Conservation (phyloP, 2,797 vertebrate species). For the Pangasius krempfi region DNA sequence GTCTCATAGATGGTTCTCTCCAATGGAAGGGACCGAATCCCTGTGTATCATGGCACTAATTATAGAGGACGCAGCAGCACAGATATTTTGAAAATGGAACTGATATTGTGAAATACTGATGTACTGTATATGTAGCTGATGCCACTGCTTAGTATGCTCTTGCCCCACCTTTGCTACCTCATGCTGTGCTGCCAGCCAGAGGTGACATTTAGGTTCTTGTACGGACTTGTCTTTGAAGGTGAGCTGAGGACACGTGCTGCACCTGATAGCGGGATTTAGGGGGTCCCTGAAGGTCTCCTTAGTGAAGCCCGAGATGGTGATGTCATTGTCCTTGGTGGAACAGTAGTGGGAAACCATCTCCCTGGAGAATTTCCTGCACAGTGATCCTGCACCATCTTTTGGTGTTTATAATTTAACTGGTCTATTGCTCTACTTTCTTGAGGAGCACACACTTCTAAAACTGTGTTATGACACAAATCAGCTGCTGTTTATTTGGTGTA, state of each 20-base stretch:
- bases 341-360: constrained; percentile 27
- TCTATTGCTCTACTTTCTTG: background rate
- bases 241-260: constrained; percentile 26
- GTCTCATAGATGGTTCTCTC: background rate
- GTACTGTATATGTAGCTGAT: background rate
- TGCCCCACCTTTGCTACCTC: background rate
- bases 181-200: background rate
- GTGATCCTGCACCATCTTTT: constrained; percentile 29
- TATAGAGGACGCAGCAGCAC: background rate
- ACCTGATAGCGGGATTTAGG: background rate
- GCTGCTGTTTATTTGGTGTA: background rate
- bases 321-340: constrained; percentile 42
- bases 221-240: constrained; percentile 15
- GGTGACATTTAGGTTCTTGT: background rate
- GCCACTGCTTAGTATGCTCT: background rate
- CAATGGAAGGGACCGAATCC: background rate
- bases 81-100: background rate
- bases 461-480: background rate
- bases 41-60: background rate
- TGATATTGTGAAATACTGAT: background rate
- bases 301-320: constrained; percentile 34
- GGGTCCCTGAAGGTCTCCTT: constrained; percentile 23
- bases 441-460: constrained; percentile 11
- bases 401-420: constrained; percentile 39
- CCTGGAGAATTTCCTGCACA: constrained; percentile 29